Evolutionary conservation across 2,797 vertebrate species (phyloP).

Genomic region (Harpagifer antarcticus): DNA sequence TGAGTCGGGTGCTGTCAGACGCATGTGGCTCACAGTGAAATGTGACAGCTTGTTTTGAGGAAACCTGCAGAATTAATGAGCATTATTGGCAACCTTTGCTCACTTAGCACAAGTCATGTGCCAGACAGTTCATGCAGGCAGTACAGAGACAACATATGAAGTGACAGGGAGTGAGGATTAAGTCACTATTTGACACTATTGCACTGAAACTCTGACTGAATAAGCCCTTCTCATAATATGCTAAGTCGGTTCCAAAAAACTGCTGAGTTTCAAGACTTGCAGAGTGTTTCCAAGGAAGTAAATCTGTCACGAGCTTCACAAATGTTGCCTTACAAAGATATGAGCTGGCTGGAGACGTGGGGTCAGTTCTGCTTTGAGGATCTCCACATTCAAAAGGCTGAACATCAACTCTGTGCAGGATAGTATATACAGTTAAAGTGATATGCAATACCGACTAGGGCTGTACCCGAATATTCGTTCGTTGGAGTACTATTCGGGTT

Average conservation of each 20-base stretch:
- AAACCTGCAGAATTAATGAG: conserved; percentile 41
- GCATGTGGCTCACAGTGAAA: conserved; percentile 20
- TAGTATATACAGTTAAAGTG: background rate
- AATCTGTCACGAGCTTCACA: conserved; percentile 29
- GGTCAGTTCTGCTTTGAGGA: conserved; percentile 45
- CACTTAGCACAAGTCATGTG: conserved; percentile 7
- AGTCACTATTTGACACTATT: conserved; percentile 8
- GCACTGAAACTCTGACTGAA: conserved; percentile 19
- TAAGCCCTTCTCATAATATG: conserved; percentile 34
- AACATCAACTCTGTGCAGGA: background rate
- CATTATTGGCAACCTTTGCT: conserved; percentile 7
- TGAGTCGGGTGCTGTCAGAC: conserved; percentile 39
- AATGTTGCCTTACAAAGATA: conserved; percentile 46
- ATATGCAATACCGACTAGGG: background rate
- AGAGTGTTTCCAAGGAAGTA: conserved; percentile 42
- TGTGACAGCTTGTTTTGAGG: conserved; percentile 9
- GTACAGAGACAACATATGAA: conserved; percentile 6
- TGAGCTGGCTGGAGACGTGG: conserved; percentile 29
- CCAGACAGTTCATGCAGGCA: conserved; percentile 13
- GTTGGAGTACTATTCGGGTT: no score
- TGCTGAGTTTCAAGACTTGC: conserved; percentile 50
- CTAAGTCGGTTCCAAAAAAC: conserved; percentile 50
- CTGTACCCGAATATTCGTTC: no score
- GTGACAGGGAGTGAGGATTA: conserved; percentile 15
- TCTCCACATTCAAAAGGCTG: conserved; percentile 2